These are phyloP conservation scores for Brienomyrus brachyistius DNA, from an alignment of 2,113 vertebrate species.

Conservation along the genomic window DNA sequence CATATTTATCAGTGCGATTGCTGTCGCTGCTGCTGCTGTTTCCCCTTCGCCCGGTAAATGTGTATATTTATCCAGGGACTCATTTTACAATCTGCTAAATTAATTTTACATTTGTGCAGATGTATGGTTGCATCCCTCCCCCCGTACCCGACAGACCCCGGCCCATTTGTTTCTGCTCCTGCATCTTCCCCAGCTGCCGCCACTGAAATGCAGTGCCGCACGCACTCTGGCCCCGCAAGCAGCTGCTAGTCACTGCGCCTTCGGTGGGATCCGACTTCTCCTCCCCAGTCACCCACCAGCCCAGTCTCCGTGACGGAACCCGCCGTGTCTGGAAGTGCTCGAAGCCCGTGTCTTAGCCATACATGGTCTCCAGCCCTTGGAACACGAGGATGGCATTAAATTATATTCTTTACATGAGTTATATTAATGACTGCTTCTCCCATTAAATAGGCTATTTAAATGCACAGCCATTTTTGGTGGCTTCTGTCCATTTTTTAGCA, in stretches of 20 bases:
- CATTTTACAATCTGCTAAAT: background rate
- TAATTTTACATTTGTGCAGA: background rate
- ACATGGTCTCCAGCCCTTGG: background rate
- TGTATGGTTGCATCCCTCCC: background rate
- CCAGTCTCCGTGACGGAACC: background rate
- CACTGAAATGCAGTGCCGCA: background rate
- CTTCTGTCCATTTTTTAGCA: conserved; percentile 17
- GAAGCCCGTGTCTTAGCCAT: background rate
- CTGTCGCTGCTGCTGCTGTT: background rate
- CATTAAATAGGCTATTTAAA: conserved; percentile 26
- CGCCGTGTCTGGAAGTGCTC: background rate
- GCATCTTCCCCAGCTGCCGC: background rate
- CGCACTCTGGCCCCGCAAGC: background rate
- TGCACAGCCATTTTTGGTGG: conserved; percentile 20
- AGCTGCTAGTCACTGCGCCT: background rate
- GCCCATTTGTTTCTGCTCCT: background rate
- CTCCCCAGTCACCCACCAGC: background rate
- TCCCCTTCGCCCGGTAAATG: background rate
- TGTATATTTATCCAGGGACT: background rate
- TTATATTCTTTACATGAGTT: conserved; percentile 3
- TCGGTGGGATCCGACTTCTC: background rate
- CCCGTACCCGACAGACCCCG: background rate
- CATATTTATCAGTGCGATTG: background rate
- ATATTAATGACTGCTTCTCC: conserved; percentile 9
- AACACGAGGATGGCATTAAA: background rate